A percentile compares a stretch with the other conserved stretches of the same genome.
phyloP scores from a whole-genome alignment of 2,888 invertebrate species.

The Automeris io region DNA sequence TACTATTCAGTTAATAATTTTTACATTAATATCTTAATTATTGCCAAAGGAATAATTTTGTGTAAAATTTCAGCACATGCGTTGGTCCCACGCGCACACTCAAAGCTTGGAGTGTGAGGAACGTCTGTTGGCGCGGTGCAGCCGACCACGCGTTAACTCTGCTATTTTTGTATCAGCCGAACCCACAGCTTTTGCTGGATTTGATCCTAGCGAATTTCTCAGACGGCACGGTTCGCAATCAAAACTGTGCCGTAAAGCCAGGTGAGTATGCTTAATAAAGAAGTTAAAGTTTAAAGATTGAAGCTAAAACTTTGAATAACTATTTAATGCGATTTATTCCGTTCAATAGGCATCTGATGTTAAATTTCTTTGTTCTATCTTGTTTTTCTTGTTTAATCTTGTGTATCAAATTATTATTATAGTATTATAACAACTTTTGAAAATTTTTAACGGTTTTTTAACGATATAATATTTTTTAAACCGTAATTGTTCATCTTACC shows the following conservation, averaged over 20 bases:
- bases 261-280: slow-evolving; percentile 41
- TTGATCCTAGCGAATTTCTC: slow-evolving; percentile 88
- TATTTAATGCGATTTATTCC: too few species aligned
- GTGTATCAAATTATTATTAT: too few species aligned
- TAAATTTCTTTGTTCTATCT: too few species aligned
- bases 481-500: too few species aligned
- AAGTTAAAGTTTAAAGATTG: slow-evolving; percentile 6
- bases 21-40: background rate
- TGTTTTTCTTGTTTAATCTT: too few species aligned
- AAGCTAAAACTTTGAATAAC: background rate
- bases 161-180: slow-evolving; percentile 89
- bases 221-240: slow-evolving; percentile 88
- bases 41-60: too few species aligned
- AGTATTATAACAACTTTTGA: too few species aligned
- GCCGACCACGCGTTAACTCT: slow-evolving; percentile 88
- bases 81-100: slow-evolving; percentile 82
- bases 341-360: too few species aligned
- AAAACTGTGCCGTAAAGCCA: slow-evolving; percentile 86
- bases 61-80: slow-evolving; percentile 83
- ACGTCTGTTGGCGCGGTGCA: slow-evolving; percentile 73
- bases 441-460: too few species aligned
- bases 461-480: too few species aligned
- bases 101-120: slow-evolving; percentile 80
- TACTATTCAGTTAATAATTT: too few species aligned
- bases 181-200: slow-evolving; percentile 84